Evolutionary conservation across 2,113 vertebrate species (phyloP).

Genomic region (Cyphomyrus discorhynchus): DNA sequence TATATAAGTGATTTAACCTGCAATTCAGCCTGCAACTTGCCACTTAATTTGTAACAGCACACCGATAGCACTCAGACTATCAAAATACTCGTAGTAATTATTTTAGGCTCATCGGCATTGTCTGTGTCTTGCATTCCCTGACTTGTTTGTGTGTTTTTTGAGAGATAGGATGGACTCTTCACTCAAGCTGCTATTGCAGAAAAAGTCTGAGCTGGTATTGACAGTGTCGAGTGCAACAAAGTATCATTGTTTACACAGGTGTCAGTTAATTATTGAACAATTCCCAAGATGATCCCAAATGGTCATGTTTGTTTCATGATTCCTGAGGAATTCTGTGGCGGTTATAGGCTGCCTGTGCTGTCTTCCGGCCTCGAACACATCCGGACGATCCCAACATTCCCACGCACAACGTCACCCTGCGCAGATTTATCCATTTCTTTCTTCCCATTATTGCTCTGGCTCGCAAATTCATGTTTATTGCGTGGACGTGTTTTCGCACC

Average conservation of each 20-base stretch:
- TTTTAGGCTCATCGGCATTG: neutral
- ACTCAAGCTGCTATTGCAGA: neutral
- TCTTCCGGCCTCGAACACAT: neutral
- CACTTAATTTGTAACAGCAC: neutral
- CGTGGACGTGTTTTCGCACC: neutral
- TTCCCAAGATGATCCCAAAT: neutral
- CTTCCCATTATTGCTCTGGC: neutral
- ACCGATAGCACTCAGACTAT: conserved; percentile 4
- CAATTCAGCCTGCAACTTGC: conserved; percentile 20
- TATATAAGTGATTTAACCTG: conserved; percentile 33
- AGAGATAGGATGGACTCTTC: neutral
- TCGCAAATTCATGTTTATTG: neutral
- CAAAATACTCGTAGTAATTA: neutral
- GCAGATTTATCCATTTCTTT: neutral
- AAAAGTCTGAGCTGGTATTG: neutral
- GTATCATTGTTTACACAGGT: neutral
- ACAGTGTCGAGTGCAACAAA: neutral
- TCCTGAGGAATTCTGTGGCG: neutral
- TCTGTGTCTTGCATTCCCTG: neutral
- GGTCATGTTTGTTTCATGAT: neutral
- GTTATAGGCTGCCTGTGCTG: neutral
- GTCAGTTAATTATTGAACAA: neutral
- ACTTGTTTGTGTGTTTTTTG: neutral
- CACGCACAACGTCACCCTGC: neutral
- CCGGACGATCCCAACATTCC: neutral